Percentiles rank a stretch among this genome's conserved stretches.
Evolutionary conservation across 2,797 vertebrate genomes (phyloP).

Genomic region (Microctenopoma stevenorrisi): DNA sequence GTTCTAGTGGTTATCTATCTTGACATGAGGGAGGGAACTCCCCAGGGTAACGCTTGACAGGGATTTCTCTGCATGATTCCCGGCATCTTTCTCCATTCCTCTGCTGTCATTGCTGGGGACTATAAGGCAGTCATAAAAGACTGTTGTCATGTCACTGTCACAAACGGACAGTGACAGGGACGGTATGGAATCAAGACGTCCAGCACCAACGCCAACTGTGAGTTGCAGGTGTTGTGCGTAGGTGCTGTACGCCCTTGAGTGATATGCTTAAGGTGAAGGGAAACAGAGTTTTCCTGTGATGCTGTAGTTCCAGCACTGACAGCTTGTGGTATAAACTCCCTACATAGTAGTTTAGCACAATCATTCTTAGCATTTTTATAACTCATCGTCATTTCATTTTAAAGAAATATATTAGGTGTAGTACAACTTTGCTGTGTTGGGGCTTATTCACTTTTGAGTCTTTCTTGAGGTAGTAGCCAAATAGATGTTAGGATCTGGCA

Average conservation of each 20-base stretch:
- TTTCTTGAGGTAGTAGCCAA: background rate
- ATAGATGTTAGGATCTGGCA: background rate
- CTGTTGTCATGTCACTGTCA: conserved; percentile 74
- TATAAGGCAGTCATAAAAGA: conserved; percentile 70
- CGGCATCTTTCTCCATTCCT: conserved; percentile 62
- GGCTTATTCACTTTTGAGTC: background rate
- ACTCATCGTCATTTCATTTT: background rate
- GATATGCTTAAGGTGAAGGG: conserved; percentile 7
- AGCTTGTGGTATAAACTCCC: background rate
- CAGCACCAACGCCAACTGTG: conserved; percentile 17
- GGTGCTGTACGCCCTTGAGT: conserved; percentile 12
- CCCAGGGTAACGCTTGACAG: conserved; percentile 62
- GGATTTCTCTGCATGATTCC: conserved; percentile 72
- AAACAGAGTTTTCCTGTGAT: conserved; percentile 20
- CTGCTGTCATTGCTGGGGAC: conserved; percentile 65
- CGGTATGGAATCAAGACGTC: conserved; percentile 51
- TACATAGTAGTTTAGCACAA: background rate
- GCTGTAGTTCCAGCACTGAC: background rate
- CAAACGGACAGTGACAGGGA: conserved; percentile 25
- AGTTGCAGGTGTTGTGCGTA: conserved; percentile 23
- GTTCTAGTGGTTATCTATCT: conserved; percentile 70
- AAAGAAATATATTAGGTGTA: background rate
- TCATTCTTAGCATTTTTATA: background rate
- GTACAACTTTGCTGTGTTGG: background rate
- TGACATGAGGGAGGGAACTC: conserved; percentile 64